Evolutionary conservation across 2,888 invertebrate species (phyloP), one percentile per base, ranked within the genome.

Genomic region (Agrotis ipsilon): DNA sequence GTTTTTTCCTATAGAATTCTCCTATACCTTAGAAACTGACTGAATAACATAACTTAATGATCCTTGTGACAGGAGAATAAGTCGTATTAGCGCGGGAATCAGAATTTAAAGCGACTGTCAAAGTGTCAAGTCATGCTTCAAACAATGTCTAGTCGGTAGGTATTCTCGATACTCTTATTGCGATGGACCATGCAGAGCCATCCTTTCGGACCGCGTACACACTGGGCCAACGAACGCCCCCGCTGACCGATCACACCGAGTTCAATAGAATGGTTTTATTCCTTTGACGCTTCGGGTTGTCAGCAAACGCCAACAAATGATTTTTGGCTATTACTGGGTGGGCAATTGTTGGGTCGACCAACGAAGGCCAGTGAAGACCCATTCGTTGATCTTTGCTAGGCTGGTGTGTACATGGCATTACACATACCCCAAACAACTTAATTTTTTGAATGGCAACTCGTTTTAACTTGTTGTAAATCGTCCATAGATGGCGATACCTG

Each of bases 401-500:
- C 39, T 2, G 39, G 39, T 39, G 39, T 39, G 39, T 39, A 39
- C 39, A 39, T 39, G 39, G 39, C 39, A 39, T 39, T 39, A 45
- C 51, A 13, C 14, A 43, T 13, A 14, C 7, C n/a, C 9, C 11
- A 43, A n/a, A 2, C n/a, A 48, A 16, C 51, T 45, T 45, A 0
- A 45, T 68, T 52, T 68, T 27, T 43, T 5, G 3, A 19, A 21
- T 21, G 27, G 7, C 19, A 27, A 14, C 18, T 24, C 21, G 3
- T 11, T 19, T 6, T 49, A 2, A 27, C 0, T 48, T 4, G 14
- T 11, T 27, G 14, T 39, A 48, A 49, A 13, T 7, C 0, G 11
- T 1, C 11, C 4, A 57, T 13, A 71, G 71, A 49, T 72, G 63
- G 64, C 27, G 48, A 18, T 57, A 49, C 16, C 14, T 16, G 43